phyloP scores from a whole-genome alignment of 2,113 vertebrate genomes.

The Leucosticte australis region DNA sequence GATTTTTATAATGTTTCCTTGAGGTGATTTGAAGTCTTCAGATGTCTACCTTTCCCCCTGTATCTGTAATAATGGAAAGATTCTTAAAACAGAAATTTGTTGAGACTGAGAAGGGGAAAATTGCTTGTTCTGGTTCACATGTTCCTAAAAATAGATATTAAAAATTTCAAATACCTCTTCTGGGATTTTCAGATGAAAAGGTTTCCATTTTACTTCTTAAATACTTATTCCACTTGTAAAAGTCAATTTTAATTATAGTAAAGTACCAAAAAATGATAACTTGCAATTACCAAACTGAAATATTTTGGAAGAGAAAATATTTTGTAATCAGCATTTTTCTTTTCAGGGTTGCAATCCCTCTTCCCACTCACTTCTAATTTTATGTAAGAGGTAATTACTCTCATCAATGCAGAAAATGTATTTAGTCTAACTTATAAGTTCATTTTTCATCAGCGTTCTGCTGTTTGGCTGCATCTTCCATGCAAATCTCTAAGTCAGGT shows the following conservation, averaged over 20 bases:
- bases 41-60: neutral
- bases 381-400: neutral
- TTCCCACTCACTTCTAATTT: slow-evolving; percentile 6
- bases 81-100: neutral
- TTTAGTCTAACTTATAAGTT: neutral
- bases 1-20: neutral
- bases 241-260: neutral
- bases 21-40: neutral
- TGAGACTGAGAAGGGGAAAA: neutral
- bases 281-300: slow-evolving; percentile 17
- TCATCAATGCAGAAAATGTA: neutral
- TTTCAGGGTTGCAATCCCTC: neutral
- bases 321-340: slow-evolving; percentile 23
- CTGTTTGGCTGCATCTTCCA: neutral
- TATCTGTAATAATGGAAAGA: neutral
- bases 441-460: neutral
- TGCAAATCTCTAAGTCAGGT: neutral
- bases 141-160: neutral
- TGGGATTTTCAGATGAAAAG: neutral
- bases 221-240: slow-evolving; percentile 2
- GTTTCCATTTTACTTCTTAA: neutral
- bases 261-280: neutral
- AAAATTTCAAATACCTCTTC: neutral
- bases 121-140: neutral
- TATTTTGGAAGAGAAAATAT: slow-evolving; percentile 23